Evolutionary conservation across 2,888 invertebrate genomes (phyloP).

Genomic region (Lathronympha strigana): DNA sequence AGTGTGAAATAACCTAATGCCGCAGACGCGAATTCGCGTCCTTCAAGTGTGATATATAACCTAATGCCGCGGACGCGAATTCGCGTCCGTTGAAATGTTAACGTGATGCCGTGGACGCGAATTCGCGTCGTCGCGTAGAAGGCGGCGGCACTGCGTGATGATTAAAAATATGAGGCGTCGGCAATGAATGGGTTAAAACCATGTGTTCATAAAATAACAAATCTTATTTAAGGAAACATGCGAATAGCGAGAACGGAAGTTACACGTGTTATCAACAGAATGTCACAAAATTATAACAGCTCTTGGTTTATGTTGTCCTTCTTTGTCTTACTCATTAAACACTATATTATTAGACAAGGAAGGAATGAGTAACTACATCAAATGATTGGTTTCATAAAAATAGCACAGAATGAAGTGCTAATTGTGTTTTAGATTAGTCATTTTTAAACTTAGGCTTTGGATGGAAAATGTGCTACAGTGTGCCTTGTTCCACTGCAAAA

Average conservation of each 20-base stretch:
- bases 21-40: no score
- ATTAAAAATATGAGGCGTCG: no score
- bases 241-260: slow-evolving; percentile 18
- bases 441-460: background rate
- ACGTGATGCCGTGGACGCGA: no score
- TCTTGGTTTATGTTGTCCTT: background rate
- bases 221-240: slow-evolving; percentile 26
- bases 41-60: no score
- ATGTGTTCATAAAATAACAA: background rate
- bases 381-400: slow-evolving; percentile 21
- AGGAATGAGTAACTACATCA: background rate
- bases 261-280: slow-evolving; percentile 22
- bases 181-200: no score
- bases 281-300: slow-evolving; percentile 8
- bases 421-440: slow-evolving; percentile 24
- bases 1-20: no score
- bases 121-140: no score
- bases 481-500: no score
- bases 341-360: slow-evolving; percentile 13
- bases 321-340: slow-evolving; percentile 2
- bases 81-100: no score
- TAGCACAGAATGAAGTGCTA: slow-evolving; percentile 19
- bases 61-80: no score
- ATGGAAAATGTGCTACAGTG: background rate
- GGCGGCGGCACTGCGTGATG: no score